Percentiles rank a stretch among this genome's conserved stretches.
These are phyloP conservation scores for Trichogramma dendrolimi DNA, from an alignment of 2,888 invertebrate genomes.

Conservation along the genomic window DNA sequence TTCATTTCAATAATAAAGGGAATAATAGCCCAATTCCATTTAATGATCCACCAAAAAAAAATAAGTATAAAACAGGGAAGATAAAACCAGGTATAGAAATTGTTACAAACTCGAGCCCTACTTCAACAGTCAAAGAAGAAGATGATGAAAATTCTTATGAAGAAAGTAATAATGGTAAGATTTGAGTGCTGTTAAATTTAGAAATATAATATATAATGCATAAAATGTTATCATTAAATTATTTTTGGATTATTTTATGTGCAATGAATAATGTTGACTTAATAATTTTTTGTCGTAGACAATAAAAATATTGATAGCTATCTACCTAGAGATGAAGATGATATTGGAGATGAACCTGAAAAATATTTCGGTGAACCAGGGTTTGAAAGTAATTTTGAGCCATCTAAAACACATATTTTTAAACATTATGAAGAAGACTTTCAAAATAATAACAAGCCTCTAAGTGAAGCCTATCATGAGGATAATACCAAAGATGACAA, in stretches of 20 bases:
- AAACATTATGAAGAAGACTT: slow-evolving; percentile 34
- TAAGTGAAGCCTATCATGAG: not conserved
- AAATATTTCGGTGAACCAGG: slow-evolving; percentile 29
- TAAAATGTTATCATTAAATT: not conserved
- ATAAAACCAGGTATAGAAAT: slow-evolving; percentile 45
- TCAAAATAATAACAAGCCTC: slow-evolving; percentile 1
- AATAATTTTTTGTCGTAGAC: slow-evolving; percentile 5
- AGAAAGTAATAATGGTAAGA: slow-evolving; percentile 22
- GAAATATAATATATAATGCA: too few relatives aligned
- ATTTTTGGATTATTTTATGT: too few relatives aligned
- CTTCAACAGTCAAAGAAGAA: slow-evolving; percentile 32
- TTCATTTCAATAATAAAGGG: slow-evolving; percentile 37
- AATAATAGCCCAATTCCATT: not conserved
- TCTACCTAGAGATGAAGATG: slow-evolving; percentile 19
- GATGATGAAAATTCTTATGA: slow-evolving; percentile 26
- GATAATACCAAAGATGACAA: slow-evolving; percentile 9
- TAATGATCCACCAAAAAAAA: not conserved
- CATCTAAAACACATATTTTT: slow-evolving; percentile 34
- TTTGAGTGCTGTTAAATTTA: not conserved
- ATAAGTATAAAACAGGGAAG: slow-evolving; percentile 24
- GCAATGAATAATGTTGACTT: too few relatives aligned
- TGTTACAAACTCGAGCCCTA: slow-evolving; percentile 41
- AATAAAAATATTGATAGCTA: slow-evolving; percentile 11
- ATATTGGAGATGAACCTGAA: slow-evolving; percentile 24
- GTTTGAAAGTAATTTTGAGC: slow-evolving; percentile 34